A percentile compares a stretch with the other conserved stretches of the same genome.
Evolutionary conservation across 2,113 vertebrate genomes (phyloP).

Genomic region (Plectropomus leopardus): DNA sequence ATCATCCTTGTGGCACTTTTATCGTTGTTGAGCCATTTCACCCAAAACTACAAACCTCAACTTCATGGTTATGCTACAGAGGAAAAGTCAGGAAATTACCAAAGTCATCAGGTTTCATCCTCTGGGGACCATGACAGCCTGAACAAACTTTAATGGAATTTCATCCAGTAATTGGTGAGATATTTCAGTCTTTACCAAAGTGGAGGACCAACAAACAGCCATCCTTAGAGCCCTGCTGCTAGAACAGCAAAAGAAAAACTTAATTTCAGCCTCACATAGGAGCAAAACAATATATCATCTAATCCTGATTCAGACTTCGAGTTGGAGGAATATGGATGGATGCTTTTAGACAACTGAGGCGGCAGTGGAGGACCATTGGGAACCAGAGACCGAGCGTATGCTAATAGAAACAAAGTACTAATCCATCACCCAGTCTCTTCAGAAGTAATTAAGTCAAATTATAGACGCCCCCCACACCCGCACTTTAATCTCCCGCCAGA

Average conservation of each 20-base stretch:
- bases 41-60: too few relatives aligned
- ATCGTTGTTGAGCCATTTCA: too few relatives aligned
- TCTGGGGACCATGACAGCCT: background rate
- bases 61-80: too few relatives aligned
- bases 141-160: background rate
- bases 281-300: constrained; percentile 21
- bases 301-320: constrained; percentile 26
- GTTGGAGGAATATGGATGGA: constrained; percentile 30
- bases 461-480: constrained; percentile 51
- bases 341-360: constrained; percentile 53
- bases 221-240: too few relatives aligned
- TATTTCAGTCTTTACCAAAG: too few relatives aligned
- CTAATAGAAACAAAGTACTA: constrained; percentile 66
- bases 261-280: background rate
- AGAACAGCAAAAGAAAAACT: background rate
- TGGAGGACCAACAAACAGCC: too few relatives aligned
- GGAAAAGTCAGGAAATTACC: too few relatives aligned
- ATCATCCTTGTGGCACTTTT: too few relatives aligned
- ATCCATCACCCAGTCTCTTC: constrained; percentile 76
- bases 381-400: constrained; percentile 51
- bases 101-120: background rate
- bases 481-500: constrained; percentile 77
- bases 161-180: background rate
- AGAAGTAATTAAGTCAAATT: constrained; percentile 80
- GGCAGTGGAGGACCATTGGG: constrained; percentile 44